phyloP scores from a whole-genome alignment of 2,113 vertebrate species.

The Amazona guildingii region DNA sequence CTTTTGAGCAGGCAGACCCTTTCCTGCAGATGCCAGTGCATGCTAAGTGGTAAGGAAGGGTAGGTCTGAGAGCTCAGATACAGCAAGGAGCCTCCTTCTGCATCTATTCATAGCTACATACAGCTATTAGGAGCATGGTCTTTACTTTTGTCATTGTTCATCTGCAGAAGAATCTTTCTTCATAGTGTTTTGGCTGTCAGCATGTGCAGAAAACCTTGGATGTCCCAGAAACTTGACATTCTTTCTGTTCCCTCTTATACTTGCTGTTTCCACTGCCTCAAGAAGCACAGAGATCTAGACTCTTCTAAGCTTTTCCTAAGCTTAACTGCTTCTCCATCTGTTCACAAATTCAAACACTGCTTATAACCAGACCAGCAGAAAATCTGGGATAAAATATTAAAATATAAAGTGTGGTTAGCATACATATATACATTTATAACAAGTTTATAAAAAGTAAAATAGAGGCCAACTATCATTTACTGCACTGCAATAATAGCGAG shows the following conservation, averaged over 20 bases:
- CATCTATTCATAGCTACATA: neutral
- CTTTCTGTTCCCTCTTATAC: neutral
- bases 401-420: neutral
- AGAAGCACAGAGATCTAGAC: neutral
- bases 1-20: neutral
- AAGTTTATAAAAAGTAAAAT: constrained; percentile 24
- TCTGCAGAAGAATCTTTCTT: neutral
- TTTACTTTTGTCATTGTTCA: neutral
- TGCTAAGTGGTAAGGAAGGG: neutral
- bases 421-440: neutral
- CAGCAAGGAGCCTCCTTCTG: neutral
- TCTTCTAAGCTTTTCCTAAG: neutral
- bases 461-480: neutral
- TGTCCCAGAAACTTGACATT: neutral
- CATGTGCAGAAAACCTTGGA: neutral
- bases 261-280: neutral
- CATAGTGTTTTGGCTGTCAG: neutral
- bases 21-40: neutral
- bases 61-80: neutral
- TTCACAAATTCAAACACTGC: neutral
- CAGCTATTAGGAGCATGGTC: fast-evolving
- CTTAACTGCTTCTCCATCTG: neutral
- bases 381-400: constrained; percentile 24
- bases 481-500: constrained; percentile 2
- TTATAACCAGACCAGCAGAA: neutral